These are phyloP conservation scores for Drosophila nannoptera DNA, from an alignment of 1,140 invertebrate species.

Conservation along the genomic window DNA sequence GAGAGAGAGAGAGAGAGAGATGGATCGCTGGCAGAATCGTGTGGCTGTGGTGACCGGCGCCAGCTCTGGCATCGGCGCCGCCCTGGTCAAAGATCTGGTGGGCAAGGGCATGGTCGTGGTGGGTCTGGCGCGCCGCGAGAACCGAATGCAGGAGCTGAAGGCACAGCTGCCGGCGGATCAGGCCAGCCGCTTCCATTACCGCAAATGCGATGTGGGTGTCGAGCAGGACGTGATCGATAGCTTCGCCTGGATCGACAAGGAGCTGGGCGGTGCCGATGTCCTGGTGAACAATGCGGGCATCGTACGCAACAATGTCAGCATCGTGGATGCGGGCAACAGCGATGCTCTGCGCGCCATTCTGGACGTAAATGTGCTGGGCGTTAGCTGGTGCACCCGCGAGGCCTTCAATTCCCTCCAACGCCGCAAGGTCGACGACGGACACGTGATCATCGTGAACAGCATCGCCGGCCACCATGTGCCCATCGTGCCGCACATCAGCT, in stretches of 20 bases:
- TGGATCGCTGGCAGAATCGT: conserved; percentile 74
- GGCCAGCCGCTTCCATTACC: conserved; percentile 78
- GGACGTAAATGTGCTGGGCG: conserved; percentile 85
- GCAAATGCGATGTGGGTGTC: conserved; percentile 83
- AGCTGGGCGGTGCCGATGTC: conserved; percentile 84
- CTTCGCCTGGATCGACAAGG: conserved; percentile 83
- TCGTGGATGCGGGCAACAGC: conserved; percentile 28
- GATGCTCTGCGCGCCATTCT: conserved; percentile 65
- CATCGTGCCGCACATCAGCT: conserved; percentile 48
- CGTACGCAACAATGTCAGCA: conserved; percentile 30
- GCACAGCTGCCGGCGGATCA: conserved; percentile 48
- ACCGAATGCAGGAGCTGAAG: conserved; percentile 80
- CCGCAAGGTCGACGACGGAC: conserved; percentile 83
- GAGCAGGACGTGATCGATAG: conserved; percentile 83
- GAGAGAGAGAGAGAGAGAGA: no score
- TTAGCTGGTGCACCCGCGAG: conserved; percentile 84
- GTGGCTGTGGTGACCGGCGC: conserved; percentile 76
- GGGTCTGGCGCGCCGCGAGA: conserved; percentile 83
- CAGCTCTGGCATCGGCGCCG: conserved; percentile 82
- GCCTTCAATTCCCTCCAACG: conserved; percentile 84
- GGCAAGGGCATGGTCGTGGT: conserved; percentile 83
- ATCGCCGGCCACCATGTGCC: conserved; percentile 80
- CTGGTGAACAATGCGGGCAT: conserved; percentile 88
- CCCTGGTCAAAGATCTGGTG: conserved; percentile 78
- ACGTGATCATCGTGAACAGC: conserved; percentile 87